Evolutionary conservation across 2,888 invertebrate genomes (phyloP), one percentile per base, ranked within the genome.

Genomic region (Beris chalybata): DNA sequence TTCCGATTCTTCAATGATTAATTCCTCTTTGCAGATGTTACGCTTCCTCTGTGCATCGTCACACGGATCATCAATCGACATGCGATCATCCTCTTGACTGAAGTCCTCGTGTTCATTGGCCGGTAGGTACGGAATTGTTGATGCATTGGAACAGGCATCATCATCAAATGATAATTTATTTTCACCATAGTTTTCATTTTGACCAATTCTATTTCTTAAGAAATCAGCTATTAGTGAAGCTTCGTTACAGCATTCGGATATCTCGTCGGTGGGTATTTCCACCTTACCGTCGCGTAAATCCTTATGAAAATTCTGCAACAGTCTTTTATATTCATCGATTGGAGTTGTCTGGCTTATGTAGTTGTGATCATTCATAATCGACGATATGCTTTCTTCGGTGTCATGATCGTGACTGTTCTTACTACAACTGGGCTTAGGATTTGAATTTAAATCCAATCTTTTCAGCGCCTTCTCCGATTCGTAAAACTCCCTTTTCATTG

Each of bases 321-420:
- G 5, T 38, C 7, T 38, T 5, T 5, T 38, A 9, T 38, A 38
- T 9, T 38, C 38, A 9, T 38, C 9, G 38, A 38, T 38, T 38
- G 5, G 5, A 9, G 12, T 38, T 56, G 5, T 61, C 13, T n/a
- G 30, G 22, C 52, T 61, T 15, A 22, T 61, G 12, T 61, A 61
- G 22, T 61, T 61, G 13, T 61, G 61, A 52, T 61, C 61, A 12
- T 52, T 52, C 32, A 61, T 29, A 38, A 50, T 50, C 32, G 22
- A 38, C 7, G 7, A 38, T 5, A 52, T 52, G 38, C 12, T 43
- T 38, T 38, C 29, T 5, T 61, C 61, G 31, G 50, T 43, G 5
- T 32, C 32, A 11, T 32, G 15, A 11, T 58, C 45, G 13, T 43
- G 38, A 52, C 9, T 43, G 2, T 5, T 11, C 1, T 9, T 31